A percentile compares a stretch with the other conserved stretches of the same genome.
These are phyloP conservation scores for Anhinga anhinga DNA, from an alignment of 2,113 vertebrate genomes.

Conservation along the genomic window DNA sequence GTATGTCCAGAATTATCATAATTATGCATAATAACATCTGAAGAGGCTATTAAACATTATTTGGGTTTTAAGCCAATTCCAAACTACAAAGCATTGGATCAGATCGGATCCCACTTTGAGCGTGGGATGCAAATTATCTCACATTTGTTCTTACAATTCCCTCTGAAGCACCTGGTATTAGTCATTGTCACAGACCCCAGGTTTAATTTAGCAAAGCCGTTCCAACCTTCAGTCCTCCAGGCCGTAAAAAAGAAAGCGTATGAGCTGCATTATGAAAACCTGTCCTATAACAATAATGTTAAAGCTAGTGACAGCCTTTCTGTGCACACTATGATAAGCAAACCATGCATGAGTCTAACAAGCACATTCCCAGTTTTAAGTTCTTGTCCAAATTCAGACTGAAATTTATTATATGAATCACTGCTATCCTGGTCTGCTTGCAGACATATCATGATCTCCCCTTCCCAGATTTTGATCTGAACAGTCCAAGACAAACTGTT, in stretches of 20 bases:
- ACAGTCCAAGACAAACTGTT: background rate
- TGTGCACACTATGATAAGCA: background rate
- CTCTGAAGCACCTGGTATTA: conserved; percentile 2
- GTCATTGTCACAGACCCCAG: conserved; percentile 4
- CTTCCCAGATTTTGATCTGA: background rate
- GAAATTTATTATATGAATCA: background rate
- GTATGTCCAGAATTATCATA: background rate
- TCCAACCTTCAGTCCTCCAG: background rate
- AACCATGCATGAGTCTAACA: background rate
- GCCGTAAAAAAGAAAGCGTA: background rate
- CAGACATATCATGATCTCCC: background rate
- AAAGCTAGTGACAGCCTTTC: background rate
- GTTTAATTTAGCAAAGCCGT: background rate
- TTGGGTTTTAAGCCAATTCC: background rate
- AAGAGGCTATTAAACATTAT: background rate
- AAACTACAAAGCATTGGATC: background rate
- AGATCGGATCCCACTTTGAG: background rate
- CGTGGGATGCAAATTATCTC: background rate
- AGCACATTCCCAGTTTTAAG: background rate
- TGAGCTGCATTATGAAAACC: background rate
- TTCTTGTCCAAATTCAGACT: background rate
- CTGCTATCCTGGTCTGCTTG: background rate
- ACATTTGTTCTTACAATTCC: conserved; percentile 9
- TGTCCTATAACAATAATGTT: background rate
- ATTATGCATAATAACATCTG: background rate